These are phyloP conservation scores for Temnothorax curvispinosus DNA, from an alignment of 1,140 invertebrate genomes.

Conservation along the genomic window DNA sequence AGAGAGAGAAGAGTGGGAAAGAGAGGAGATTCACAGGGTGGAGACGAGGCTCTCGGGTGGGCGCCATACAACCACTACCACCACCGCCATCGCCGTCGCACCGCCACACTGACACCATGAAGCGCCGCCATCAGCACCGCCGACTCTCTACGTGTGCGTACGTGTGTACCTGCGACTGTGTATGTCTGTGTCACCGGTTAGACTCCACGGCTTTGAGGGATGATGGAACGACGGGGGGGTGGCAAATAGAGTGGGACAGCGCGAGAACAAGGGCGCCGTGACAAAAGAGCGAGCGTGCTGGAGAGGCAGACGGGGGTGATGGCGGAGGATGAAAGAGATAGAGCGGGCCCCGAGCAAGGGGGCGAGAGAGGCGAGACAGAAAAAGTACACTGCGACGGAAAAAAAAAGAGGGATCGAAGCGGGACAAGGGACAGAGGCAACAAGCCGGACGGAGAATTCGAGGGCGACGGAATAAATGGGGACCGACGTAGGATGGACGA, in stretches of 20 bases:
- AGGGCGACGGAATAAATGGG: conserved; percentile 72
- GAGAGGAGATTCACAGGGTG: conserved; percentile 58
- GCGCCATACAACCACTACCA: conserved; percentile 40
- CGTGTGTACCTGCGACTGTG: conserved; percentile 23
- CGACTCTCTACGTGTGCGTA: conserved; percentile 52
- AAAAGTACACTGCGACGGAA: conserved; percentile 42
- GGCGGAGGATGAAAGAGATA: conserved; percentile 51
- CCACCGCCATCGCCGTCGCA: conserved; percentile 9
- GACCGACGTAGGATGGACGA: conserved; percentile 53
- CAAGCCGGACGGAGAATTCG: conserved; percentile 70
- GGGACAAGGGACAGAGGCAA: conserved; percentile 54
- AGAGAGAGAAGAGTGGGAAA: conserved; percentile 46
- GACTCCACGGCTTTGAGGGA: conserved; percentile 79
- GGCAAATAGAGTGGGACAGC: conserved; percentile 83
- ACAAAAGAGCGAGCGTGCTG: conserved; percentile 83
- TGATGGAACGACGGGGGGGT: conserved; percentile 77
- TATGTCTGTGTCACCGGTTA: conserved; percentile 69
- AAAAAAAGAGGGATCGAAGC: conserved; percentile 52
- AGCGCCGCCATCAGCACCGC: conserved; percentile 33
- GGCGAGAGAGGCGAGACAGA: conserved; percentile 40
- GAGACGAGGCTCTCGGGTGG: conserved; percentile 45
- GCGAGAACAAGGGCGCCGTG: conserved; percentile 83
- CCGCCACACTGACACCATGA: conserved; percentile 32
- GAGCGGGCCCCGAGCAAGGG: conserved; percentile 47
- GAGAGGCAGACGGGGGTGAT: conserved; percentile 44